Evolutionary conservation across 2,113 vertebrate species (phyloP), one percentile per base, ranked within the genome.

Genomic region (Nanorana parkeri): DNA sequence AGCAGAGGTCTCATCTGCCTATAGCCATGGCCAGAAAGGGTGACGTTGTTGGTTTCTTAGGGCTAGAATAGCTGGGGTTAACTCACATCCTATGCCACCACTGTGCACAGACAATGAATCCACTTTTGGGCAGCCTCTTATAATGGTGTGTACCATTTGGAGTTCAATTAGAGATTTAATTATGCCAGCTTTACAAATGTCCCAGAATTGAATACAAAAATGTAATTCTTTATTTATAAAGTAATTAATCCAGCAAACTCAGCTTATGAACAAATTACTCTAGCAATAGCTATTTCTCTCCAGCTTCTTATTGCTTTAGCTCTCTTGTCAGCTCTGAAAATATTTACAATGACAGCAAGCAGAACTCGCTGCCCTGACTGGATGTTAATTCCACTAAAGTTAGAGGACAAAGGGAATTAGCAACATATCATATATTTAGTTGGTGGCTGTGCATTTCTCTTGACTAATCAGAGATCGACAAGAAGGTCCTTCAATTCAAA

Each of bases 351-450:
- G 29, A 61, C 58, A 61, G 29, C 56, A 29, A 17, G 24, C 55
- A 75, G 72, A 28, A 23, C 72, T 75, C 28, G 23, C 28, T 58
- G 26, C 55, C 55, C 36, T 58, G 55, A 61, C 60, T 75, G n/a
- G 72, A 75, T 75, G 72, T 56, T 75, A 75, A 75, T 75, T 61
- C 56, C 19, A 56, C 71, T 58, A 32, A 73, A 58, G 72, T 61
- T 29, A 60, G 20, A 61, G 72, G 55, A 75, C 55, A 75, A 61
- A 61, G 24, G 56, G 56, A 75, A 75, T 75, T 61, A 61, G 55
- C 72, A 58, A 61, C 72, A 75, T 41, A 75, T 74, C 29, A 41
- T 41, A 55, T 54, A 58, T 73, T 73, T 32, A 74, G n/a, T 56
- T 56, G 36, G 58, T 75, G 20, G 28, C 20, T n/a, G 52, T 52